These are phyloP conservation scores for Entomobrya multifasciata DNA, from an alignment of 2,888 invertebrate species.

Conservation along the genomic window DNA sequence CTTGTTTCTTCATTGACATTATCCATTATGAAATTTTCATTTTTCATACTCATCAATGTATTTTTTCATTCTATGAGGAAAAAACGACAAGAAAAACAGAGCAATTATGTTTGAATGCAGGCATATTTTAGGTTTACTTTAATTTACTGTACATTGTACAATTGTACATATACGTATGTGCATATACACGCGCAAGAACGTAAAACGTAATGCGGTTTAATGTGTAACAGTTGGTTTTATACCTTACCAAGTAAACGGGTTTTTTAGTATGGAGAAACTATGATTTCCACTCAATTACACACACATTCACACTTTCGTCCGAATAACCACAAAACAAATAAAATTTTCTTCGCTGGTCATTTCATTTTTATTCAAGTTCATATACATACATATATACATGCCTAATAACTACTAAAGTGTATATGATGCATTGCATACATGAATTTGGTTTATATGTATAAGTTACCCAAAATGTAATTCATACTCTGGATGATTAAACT, in stretches of 20 bases:
- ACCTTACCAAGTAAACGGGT: slow-evolving; percentile 24
- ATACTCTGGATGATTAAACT: too few species aligned
- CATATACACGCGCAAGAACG: neutral
- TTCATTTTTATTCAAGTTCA: neutral
- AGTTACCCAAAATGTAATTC: too few species aligned
- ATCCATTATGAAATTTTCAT: slow-evolving; percentile 16
- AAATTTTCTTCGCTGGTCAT: neutral
- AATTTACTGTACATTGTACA: too few species aligned
- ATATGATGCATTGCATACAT: too few species aligned
- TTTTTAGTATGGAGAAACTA: slow-evolving; percentile 6
- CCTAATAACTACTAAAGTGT: too few species aligned
- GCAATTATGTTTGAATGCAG: too few species aligned
- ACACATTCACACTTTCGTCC: neutral
- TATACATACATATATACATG: too few species aligned
- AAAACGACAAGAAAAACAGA: too few species aligned
- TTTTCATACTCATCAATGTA: too few species aligned
- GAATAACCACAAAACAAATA: slow-evolving; percentile 25
- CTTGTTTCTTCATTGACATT: slow-evolving; percentile 17
- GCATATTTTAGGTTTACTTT: too few species aligned
- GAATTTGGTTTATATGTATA: too few species aligned
- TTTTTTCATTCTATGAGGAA: too few species aligned
- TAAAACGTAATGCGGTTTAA: neutral
- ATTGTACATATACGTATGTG: neutral
- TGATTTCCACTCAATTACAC: slow-evolving; percentile 8
- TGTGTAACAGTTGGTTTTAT: slow-evolving; percentile 19